phyloP scores from a whole-genome alignment of 2,113 vertebrate species.

The Pygoscelis adeliae region DNA sequence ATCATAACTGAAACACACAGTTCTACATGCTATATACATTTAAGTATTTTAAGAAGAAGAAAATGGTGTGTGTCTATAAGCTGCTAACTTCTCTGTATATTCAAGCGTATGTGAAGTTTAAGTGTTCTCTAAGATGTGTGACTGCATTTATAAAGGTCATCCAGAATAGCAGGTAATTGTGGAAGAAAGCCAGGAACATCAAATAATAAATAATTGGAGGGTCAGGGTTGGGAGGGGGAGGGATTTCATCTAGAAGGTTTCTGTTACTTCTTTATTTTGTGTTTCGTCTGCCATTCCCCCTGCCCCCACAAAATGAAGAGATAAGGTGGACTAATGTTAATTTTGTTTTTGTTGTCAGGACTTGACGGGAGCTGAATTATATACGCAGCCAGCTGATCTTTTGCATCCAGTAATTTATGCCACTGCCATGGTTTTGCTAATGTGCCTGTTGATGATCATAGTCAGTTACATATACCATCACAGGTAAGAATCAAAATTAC shows the following conservation, averaged over 20 bases:
- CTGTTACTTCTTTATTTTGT: neutral
- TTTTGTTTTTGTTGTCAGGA: conserved; percentile 76
- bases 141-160: neutral
- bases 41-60: neutral
- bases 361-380: conserved; percentile 83
- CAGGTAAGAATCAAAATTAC: conserved; percentile 76
- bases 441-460: conserved; percentile 85
- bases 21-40: neutral
- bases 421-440: conserved; percentile 82
- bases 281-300: neutral
- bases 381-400: conserved; percentile 77
- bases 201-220: neutral
- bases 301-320: neutral
- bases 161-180: neutral
- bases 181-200: neutral
- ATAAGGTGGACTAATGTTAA: neutral
- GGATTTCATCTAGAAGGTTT: neutral
- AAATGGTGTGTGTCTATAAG: neutral
- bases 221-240: accelerated
- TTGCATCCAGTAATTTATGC: conserved; percentile 93
- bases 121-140: neutral
- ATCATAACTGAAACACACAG: neutral
- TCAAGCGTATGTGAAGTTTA: neutral
- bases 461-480: conserved; percentile 91
- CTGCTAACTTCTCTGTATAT: neutral